Evolutionary conservation across 2,797 vertebrate genomes (phyloP).

Genomic region (Crenuchus spilurus): DNA sequence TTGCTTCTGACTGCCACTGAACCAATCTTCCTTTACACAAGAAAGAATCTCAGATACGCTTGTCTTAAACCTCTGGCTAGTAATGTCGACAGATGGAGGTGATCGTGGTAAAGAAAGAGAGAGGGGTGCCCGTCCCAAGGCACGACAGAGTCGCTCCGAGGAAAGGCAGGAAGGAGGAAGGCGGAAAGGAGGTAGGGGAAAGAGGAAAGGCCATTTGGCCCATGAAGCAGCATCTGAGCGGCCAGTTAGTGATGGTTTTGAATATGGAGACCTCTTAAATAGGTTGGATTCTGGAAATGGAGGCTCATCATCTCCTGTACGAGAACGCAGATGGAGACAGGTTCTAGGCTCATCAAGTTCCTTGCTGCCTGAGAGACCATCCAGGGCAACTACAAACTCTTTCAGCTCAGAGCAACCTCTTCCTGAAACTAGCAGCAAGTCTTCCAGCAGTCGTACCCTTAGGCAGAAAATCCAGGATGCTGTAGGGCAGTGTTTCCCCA

Average conservation of each 20-base stretch:
- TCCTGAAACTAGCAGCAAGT: conserved; percentile 69
- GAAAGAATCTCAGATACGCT: not conserved
- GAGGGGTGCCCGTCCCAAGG: conserved; percentile 82
- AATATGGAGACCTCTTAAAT: conserved; percentile 77
- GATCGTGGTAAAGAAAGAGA: conserved; percentile 78
- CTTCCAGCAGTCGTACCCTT: conserved; percentile 75
- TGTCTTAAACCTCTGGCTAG: not conserved
- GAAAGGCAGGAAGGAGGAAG: conserved; percentile 74
- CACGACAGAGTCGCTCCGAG: conserved; percentile 80
- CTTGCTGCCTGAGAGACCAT: conserved; percentile 58
- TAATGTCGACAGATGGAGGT: conserved; percentile 71
- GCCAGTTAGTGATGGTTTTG: conserved; percentile 80
- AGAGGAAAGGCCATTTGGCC: conserved; percentile 72
- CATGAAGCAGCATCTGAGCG: conserved; percentile 66
- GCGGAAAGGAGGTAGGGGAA: conserved; percentile 71
- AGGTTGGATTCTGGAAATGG: conserved; percentile 67
- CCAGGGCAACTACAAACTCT: conserved; percentile 46
- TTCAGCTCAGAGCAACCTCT: conserved; percentile 56
- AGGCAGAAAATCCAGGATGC: conserved; percentile 86
- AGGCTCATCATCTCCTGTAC: conserved; percentile 64
- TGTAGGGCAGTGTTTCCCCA: conserved; percentile 85
- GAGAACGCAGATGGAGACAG: conserved; percentile 69
- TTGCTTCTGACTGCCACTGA: not conserved
- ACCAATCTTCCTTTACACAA: not conserved
- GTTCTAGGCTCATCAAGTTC: conserved; percentile 62